Percentiles rank a stretch among this genome's conserved stretches.
phyloP scores from a whole-genome alignment of 2,888 invertebrate species.

The Cheilosia vulpina region DNA sequence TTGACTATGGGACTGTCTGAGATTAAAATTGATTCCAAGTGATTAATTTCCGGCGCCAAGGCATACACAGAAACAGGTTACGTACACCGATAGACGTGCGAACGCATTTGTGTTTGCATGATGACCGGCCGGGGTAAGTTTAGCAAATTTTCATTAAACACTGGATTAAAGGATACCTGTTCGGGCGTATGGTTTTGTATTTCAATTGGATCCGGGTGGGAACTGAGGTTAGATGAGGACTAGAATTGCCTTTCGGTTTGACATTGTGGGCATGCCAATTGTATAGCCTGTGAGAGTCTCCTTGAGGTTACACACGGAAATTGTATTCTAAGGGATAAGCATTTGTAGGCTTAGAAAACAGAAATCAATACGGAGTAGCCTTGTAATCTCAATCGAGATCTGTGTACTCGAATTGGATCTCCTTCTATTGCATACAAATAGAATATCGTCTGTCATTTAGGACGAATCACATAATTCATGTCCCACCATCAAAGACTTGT shows the following conservation, averaged over 20 bases:
- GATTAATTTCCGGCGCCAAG: constrained; percentile 78
- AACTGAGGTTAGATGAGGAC: neutral
- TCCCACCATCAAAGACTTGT: too few relatives aligned
- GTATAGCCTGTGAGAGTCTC: neutral
- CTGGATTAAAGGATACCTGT: neutral
- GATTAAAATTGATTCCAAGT: constrained; percentile 78
- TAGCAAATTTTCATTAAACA: constrained; percentile 26
- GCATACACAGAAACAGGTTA: constrained; percentile 34
- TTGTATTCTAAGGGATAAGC: too few relatives aligned
- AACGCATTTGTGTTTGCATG: constrained; percentile 3
- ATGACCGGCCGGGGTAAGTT: constrained; percentile 26
- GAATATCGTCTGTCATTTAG: too few relatives aligned
- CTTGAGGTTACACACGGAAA: neutral
- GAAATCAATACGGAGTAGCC: too few relatives aligned
- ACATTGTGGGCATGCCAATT: neutral
- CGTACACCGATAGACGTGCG: neutral
- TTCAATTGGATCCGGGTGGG: constrained; percentile 10
- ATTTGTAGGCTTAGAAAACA: too few relatives aligned
- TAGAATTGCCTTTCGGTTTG: neutral
- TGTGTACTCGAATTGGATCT: too few relatives aligned
- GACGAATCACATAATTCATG: too few relatives aligned
- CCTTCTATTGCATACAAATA: too few relatives aligned
- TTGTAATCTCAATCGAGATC: too few relatives aligned
- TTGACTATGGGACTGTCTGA: constrained; percentile 74
- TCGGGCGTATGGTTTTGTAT: constrained; percentile 6